Base-by-base conservation (phyloP, 2,113 vertebrate species). In the Stigmatopora argus region DNA sequence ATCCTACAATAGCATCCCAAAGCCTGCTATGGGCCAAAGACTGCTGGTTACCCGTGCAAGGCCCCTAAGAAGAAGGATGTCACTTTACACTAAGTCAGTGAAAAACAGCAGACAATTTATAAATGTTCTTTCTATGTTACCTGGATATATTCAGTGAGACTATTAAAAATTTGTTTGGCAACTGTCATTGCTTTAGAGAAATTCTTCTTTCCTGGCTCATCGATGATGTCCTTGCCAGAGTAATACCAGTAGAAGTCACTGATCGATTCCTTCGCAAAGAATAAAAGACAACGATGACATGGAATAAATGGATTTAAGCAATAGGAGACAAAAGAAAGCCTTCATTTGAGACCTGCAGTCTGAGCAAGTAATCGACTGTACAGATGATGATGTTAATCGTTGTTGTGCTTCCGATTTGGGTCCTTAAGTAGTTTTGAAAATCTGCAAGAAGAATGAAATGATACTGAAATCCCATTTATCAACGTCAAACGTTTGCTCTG, bases 221-320 rank as follows among this genome's bases (percentile, higher is more conserved):
- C 94, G 0, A 97, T 95, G 45, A 96, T 81, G 8, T 98, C 95
- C 74, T 97, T 98, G 31, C 96, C 96, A 1, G 96, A 98, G 78
- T 97, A 98, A 85, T 97, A 98, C 96, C 96, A 98, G 87, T 98
- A 98, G 84, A 98, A 98, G 79, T 98, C 96, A 64, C 96, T 98
- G 86, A 98, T 98, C 23, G 95, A 98, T 82, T 97, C 96, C 96
- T 97, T 75, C 8, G 75, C 14, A 67, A 5, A 51, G 56, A 74
- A 64, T 58, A 61, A 46, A 52, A 52, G 1, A 3, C 13, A 45
- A 15, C 21, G 7, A 62, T 62, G 9, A 26, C 11, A 3, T 61
- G 19, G 3, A 23, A 21, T 46, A 9, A 45, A n/a, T 8, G 0
- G n/a, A 23, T 61, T 41, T 21, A 45, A 19, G 11, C 3, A 11